Conservation (phyloP, 2,888 invertebrate genomes). For the Noctua janthe region DNA sequence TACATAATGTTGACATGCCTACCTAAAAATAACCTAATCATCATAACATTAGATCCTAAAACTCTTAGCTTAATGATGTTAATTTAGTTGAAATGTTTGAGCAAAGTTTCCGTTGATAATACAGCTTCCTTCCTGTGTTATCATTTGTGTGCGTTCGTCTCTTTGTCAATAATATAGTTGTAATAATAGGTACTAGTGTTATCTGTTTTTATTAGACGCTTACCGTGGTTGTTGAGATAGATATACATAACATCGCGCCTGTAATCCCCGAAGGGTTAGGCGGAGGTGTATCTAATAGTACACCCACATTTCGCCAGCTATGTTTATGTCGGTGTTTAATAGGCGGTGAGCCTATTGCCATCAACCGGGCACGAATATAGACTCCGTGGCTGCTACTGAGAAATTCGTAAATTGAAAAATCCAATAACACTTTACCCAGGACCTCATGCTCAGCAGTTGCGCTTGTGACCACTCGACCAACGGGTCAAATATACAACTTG, state of each 20-base stretch:
- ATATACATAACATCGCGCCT: neutral
- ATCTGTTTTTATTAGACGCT: conserved; percentile 53
- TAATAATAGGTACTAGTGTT: conserved; percentile 33
- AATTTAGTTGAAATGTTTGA: conserved; percentile 68
- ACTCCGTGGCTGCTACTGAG: too few species aligned
- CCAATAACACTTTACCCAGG: too few species aligned
- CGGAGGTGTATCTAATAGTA: too few species aligned
- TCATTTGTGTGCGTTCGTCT: conserved; percentile 52
- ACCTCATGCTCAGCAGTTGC: too few species aligned
- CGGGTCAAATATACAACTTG: too few species aligned
- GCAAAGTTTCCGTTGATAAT: conserved; percentile 83
- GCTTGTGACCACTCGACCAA: too few species aligned
- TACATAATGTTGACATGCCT: neutral
- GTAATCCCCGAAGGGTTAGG: neutral
- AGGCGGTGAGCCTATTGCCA: too few species aligned
- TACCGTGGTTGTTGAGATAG: conserved; percentile 18
- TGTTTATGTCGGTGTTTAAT: too few species aligned
- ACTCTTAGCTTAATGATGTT: conserved; percentile 55
- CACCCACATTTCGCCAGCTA: too few species aligned
- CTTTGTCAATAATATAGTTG: conserved; percentile 36
- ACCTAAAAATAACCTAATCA: conserved; percentile 17
- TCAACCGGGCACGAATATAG: too few species aligned
- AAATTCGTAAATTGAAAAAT: too few species aligned
- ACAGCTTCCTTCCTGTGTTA: conserved; percentile 83
- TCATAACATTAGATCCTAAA: conserved; percentile 55